phyloP scores from a whole-genome alignment of 2,888 invertebrate genomes.

The Tribolium freemani region DNA sequence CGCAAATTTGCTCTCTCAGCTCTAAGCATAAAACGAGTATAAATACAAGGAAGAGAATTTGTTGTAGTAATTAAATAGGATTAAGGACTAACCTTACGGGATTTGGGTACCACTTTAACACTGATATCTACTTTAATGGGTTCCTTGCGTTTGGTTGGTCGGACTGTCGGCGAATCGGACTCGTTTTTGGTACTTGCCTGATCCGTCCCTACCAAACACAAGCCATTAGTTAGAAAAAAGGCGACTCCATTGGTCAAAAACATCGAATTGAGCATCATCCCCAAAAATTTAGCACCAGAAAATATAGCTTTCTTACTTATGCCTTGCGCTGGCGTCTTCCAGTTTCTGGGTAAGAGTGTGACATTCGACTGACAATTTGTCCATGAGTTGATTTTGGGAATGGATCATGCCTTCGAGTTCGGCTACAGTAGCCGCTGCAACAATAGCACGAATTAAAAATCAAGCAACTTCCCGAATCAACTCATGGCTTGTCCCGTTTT shows the following conservation, averaged over 20 bases:
- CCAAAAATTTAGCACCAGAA: slow-evolving; percentile 8
- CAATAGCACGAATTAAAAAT: slow-evolving; percentile 52
- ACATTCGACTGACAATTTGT: slow-evolving; percentile 91
- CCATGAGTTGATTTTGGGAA: slow-evolving; percentile 93
- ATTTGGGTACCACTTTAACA: slow-evolving; percentile 80
- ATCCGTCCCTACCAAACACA: slow-evolving; percentile 68
- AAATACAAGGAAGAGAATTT: background rate
- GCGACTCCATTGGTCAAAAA: background rate
- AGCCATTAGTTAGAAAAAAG: slow-evolving; percentile 50
- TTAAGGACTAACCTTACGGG: slow-evolving; percentile 66
- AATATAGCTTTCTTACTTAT: slow-evolving; percentile 79
- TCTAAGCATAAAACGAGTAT: slow-evolving; percentile 65
- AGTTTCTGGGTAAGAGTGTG: slow-evolving; percentile 90
- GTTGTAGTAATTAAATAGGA: slow-evolving; percentile 2
- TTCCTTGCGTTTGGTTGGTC: slow-evolving; percentile 72
- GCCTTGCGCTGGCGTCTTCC: slow-evolving; percentile 88
- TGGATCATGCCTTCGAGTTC: slow-evolving; percentile 92
- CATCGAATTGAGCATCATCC: background rate
- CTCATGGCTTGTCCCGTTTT: slow-evolving; percentile 61
- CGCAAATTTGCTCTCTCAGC: slow-evolving; percentile 73
- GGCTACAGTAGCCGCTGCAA: slow-evolving; percentile 89
- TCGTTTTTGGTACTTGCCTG: slow-evolving; percentile 65
- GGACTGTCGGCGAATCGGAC: slow-evolving; percentile 68
- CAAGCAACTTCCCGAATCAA: slow-evolving; percentile 61
- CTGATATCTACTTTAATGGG: slow-evolving; percentile 85